Conservation (phyloP, 2,113 vertebrate species). For the Scortum barcoo region DNA sequence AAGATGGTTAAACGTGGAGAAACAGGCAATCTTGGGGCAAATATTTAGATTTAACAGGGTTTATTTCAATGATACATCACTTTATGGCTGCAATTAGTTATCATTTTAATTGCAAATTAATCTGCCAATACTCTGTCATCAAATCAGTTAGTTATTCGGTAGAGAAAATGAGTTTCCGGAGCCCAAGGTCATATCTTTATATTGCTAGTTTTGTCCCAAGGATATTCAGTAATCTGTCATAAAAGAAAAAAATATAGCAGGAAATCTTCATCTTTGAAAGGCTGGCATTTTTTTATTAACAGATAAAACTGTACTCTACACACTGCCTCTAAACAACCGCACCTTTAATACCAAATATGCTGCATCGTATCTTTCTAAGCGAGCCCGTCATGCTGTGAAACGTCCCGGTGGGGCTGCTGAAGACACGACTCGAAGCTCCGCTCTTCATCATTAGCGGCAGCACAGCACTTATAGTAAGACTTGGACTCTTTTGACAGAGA, state of each 20-base stretch:
- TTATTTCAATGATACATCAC: too few species aligned
- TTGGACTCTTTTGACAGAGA: background rate
- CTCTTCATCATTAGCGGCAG: conserved; percentile 26
- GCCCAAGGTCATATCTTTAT: too few species aligned
- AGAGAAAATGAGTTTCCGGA: background rate
- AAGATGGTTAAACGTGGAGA: too few species aligned
- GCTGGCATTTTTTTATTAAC: too few species aligned
- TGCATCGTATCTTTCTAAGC: background rate
- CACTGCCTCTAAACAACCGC: too few species aligned
- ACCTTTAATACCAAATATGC: background rate
- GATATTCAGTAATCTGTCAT: too few species aligned
- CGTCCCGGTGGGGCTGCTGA: background rate
- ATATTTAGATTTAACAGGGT: too few species aligned
- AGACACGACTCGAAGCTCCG: background rate
- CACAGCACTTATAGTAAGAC: background rate
- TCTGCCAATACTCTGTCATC: background rate
- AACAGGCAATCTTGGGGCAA: too few species aligned
- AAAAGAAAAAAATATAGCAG: background rate
- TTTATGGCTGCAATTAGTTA: background rate
- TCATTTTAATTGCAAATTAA: background rate
- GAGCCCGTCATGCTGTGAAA: background rate
- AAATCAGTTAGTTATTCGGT: background rate
- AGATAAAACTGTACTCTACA: background rate
- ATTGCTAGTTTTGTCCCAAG: too few species aligned
- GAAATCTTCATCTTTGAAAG: background rate